Evolutionary conservation across 1,140 invertebrate species (phyloP), one percentile per base, ranked within the genome.

Genomic region (Aphelenchoides avenae): DNA sequence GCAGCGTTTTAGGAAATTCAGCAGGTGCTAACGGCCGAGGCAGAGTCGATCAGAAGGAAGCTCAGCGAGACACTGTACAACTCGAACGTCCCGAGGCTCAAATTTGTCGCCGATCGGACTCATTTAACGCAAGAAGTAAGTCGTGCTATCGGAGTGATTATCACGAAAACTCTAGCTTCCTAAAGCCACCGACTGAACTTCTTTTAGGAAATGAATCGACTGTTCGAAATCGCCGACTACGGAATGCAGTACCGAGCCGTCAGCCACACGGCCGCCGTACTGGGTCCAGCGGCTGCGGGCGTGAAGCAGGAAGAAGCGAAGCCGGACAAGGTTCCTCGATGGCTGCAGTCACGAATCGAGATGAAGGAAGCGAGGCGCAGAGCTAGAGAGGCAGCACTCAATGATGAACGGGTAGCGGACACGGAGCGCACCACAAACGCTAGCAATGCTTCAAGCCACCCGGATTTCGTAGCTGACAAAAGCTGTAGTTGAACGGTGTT

Each of bases 201-300:
- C 15, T 68, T 22, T 24, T 39, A 70, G 72, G 71, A 70, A 49
- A 66, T 70, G 68, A 49, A 72, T 47, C 18, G 55, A 7, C 37
- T 70, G 29, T 70, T 70, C 31, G 50, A 56, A 31, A 52, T 37
- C 31, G 68, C 68, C 4, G 68, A 70, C 56, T 70, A 70, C 42
- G 68, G 68, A 20, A 55, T 68, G 47, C 49, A 71, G 24, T 70
- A 70, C 30, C 58, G 71, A 24, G 61, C 72, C 22, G 24, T 70
- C 22, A 66, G 53, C 26, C 22, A 52, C n/a, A 66, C 70, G 15
- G 68, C 60, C n/a, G 52, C 69, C 13, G 30, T 60, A 94, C 83
- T 96, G 90, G 78, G 92, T n/a, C n/a, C n/a, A n/a, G n/a, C n/a
- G n/a, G n/a, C n/a, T n/a, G n/a, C n/a, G n/a, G n/a, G n/a, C n/a